A percentile compares a stretch with the other conserved stretches of the same genome.
phyloP scores from a whole-genome alignment of 1,140 invertebrate genomes.

The Hirudo medicinalis region DNA sequence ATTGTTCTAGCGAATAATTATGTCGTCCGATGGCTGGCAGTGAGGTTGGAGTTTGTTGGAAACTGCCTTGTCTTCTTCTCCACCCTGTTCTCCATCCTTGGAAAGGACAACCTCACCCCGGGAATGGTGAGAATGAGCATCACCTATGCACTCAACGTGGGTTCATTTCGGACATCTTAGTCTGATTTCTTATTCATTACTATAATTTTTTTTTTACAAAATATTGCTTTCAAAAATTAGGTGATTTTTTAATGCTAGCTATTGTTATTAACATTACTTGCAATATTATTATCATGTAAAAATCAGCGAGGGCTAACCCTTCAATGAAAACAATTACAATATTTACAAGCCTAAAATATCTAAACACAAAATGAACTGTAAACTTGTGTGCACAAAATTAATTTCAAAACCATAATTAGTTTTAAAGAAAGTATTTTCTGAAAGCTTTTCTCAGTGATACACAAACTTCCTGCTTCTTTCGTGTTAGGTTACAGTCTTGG shows the following conservation, averaged over 20 bases:
- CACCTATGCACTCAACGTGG: conserved; percentile 47
- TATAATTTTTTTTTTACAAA: not conserved
- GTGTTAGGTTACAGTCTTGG: conserved; percentile 23
- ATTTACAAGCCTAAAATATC: no score
- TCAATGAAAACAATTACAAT: no score
- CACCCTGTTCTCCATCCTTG: conserved; percentile 45
- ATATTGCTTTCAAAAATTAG: not conserved
- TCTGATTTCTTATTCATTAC: not conserved
- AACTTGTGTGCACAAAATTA: no score
- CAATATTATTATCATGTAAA: no score
- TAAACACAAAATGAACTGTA: no score
- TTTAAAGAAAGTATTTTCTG: no score
- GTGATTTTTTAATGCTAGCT: not conserved
- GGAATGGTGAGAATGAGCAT: conserved; percentile 44
- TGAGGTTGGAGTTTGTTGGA: no score
- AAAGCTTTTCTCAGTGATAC: no score
- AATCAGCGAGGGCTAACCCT: no score
- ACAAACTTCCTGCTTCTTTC: conserved; percentile 6
- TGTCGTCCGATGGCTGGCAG: conserved; percentile 66
- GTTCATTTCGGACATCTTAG: conserved; percentile 14
- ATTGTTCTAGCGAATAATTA: no score
- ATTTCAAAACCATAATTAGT: no score
- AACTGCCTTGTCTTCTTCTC: no score
- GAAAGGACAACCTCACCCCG: conserved; percentile 35
- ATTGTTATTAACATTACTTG: not conserved